Conservation (phyloP, 1,140 invertebrate species). For the Coptotermes formosanus region DNA sequence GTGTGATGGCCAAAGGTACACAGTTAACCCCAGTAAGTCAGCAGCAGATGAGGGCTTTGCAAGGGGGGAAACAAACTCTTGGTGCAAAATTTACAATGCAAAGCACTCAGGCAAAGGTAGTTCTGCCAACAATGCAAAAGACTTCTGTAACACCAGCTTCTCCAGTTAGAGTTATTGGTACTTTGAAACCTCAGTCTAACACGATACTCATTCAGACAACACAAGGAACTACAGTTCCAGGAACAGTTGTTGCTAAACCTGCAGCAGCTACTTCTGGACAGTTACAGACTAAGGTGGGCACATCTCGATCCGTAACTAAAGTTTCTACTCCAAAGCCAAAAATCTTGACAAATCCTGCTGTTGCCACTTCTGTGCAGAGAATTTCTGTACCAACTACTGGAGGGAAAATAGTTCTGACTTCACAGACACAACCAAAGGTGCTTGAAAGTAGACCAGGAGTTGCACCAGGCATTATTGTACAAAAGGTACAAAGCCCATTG, state of each 20-base stretch:
- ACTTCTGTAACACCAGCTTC: neutral
- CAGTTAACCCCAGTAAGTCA: constrained; percentile 50
- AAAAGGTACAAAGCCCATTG: constrained; percentile 7
- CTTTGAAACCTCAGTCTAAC: constrained; percentile 32
- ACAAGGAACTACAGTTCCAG: constrained; percentile 42
- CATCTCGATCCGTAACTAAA: neutral
- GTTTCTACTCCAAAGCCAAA: neutral
- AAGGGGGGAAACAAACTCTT: constrained; percentile 27
- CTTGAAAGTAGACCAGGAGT: neutral
- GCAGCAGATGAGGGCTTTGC: constrained; percentile 48
- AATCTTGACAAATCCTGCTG: neutral
- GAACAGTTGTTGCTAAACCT: constrained; percentile 4
- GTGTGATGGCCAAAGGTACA: constrained; percentile 44
- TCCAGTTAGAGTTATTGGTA: constrained; percentile 7
- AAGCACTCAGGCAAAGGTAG: constrained; percentile 23
- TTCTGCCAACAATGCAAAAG: constrained; percentile 30
- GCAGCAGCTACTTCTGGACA: neutral
- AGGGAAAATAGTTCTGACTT: neutral
- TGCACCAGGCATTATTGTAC: neutral
- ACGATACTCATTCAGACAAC: constrained; percentile 43
- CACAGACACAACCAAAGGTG: neutral
- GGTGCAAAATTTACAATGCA: constrained; percentile 32
- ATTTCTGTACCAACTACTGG: constrained; percentile 6
- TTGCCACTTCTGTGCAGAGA: neutral
- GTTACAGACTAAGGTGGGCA: neutral